Percentiles rank a stretch among this genome's conserved stretches.
Conservation (phyloP, 2,888 invertebrate species). For the Callosobruchus maculatus region DNA sequence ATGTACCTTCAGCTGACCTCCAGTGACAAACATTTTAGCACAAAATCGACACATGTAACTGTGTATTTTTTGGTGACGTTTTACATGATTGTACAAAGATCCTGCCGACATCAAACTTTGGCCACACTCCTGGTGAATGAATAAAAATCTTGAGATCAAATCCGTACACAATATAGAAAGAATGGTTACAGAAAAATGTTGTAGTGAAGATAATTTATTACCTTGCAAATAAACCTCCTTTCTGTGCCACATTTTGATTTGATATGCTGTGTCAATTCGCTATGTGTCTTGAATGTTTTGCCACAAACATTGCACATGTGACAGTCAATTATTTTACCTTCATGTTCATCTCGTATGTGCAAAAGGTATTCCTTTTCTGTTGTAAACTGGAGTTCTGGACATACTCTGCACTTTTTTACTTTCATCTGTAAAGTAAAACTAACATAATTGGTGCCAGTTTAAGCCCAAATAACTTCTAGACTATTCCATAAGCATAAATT, state of each 20-base stretch:
- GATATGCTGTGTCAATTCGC: slow-evolving; percentile 41
- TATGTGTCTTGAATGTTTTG: slow-evolving; percentile 46
- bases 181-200: no score
- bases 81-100: slow-evolving; percentile 39
- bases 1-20: slow-evolving; percentile 40
- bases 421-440: slow-evolving; percentile 11
- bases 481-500: no score
- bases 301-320: slow-evolving; percentile 49
- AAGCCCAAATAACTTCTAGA: no score
- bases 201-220: no score
- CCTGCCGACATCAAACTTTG: slow-evolving; percentile 40
- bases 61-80: slow-evolving; percentile 35
- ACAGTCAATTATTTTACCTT: slow-evolving; percentile 35
- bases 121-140: slow-evolving; percentile 33
- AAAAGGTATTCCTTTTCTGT: slow-evolving; percentile 42
- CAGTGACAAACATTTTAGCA: slow-evolving; percentile 40
- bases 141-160: slow-evolving; percentile 1
- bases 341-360: slow-evolving; percentile 45
- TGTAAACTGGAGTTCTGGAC: slow-evolving; percentile 34
- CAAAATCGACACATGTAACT: slow-evolving; percentile 41
- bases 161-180: no score
- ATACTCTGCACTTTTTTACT: slow-evolving; percentile 28
- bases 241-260: slow-evolving; percentile 49
- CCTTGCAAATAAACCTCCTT: slow-evolving; percentile 45
- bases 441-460: no score